These are phyloP conservation scores for Cephalotes varians DNA, from an alignment of 2,888 invertebrate species.

Conservation along the genomic window DNA sequence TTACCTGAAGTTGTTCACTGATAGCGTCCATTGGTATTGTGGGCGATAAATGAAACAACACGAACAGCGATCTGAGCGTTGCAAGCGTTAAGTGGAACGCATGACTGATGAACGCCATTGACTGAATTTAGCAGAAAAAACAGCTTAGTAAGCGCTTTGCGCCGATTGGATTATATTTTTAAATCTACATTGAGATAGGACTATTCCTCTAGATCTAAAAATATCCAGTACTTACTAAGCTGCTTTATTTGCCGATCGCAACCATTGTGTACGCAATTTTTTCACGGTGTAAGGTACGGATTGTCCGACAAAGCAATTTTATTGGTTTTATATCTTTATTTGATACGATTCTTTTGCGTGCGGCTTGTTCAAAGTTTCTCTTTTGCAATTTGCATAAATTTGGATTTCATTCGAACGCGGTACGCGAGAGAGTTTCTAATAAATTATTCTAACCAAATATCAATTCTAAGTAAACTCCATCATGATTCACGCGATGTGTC, in stretches of 20 bases:
- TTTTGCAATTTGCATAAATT: background rate
- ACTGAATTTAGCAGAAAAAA: no score
- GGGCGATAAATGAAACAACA: background rate
- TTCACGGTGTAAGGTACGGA: background rate
- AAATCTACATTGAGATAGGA: no score
- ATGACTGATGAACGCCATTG: no score
- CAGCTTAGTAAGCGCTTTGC: no score
- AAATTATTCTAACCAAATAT: background rate
- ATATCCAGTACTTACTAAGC: no score
- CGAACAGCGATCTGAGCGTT: background rate
- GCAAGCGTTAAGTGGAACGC: conserved; percentile 10
- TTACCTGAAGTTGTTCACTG: background rate
- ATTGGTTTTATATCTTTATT: background rate
- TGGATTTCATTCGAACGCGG: background rate
- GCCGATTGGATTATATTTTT: no score
- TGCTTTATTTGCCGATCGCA: no score
- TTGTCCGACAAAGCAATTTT: background rate
- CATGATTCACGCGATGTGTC: conserved; percentile 28
- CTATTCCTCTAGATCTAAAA: no score
- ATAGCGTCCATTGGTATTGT: background rate
- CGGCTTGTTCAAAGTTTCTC: background rate
- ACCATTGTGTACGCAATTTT: background rate
- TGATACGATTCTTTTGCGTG: background rate
- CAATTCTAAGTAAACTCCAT: background rate
- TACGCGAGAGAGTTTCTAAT: background rate